These are phyloP conservation scores for Heliothis peltigera DNA, from an alignment of 2,888 invertebrate genomes.

Conservation along the genomic window DNA sequence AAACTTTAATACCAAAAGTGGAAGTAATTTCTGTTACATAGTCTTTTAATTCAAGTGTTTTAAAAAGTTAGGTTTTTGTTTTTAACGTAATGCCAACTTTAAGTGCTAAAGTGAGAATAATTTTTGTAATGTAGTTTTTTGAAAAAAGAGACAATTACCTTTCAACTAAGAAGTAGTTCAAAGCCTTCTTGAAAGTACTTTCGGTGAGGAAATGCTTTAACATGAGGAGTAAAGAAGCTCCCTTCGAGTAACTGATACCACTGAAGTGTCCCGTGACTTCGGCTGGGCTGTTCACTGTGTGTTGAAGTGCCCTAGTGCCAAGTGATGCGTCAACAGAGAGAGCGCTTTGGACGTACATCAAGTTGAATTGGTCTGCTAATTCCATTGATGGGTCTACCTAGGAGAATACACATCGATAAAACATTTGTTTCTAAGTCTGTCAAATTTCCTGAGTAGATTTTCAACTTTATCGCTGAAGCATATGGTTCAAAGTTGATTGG, in stretches of 20 bases:
- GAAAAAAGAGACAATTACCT: slow-evolving; percentile 75
- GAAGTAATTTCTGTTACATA: too few relatives aligned
- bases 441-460: too few relatives aligned
- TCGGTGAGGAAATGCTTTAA: slow-evolving; percentile 90
- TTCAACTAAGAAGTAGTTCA: slow-evolving; percentile 87
- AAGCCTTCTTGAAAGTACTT: slow-evolving; percentile 87
- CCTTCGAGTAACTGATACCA: slow-evolving; percentile 93
- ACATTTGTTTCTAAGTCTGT: too few relatives aligned
- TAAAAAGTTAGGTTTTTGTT: too few relatives aligned
- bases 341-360: slow-evolving; percentile 92
- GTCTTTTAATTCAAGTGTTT: too few relatives aligned
- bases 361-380: slow-evolving; percentile 92
- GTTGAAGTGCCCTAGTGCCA: slow-evolving; percentile 90
- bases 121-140: too few relatives aligned
- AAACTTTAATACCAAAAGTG: too few relatives aligned
- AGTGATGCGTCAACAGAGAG: slow-evolving; percentile 80
- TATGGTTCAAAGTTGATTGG: too few relatives aligned
- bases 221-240: slow-evolving; percentile 91
- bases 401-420: slow-evolving; percentile 14
- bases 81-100: too few relatives aligned
- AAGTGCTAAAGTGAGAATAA: too few relatives aligned
- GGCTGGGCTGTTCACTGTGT: slow-evolving; percentile 89
- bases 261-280: slow-evolving; percentile 92
- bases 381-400: slow-evolving; percentile 85
- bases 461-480: too few relatives aligned